Evolutionary conservation across 2,113 vertebrate genomes (phyloP), one percentile per base, ranked within the genome.

Genomic region (Pampusana beccarii): DNA sequence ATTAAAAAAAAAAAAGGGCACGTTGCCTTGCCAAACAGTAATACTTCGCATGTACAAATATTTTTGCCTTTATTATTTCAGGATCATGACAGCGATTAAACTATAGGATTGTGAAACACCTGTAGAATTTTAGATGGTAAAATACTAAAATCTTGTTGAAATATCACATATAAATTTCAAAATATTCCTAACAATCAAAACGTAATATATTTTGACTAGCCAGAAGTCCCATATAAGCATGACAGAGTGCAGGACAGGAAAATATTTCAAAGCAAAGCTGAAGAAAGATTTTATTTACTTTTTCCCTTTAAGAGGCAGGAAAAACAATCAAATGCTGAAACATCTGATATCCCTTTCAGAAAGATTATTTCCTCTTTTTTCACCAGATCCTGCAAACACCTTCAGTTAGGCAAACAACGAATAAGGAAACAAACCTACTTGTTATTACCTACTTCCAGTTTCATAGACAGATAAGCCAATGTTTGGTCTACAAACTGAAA

Each of bases 281-380:
- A 97, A 92, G 46, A 73, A 96, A 95, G 89, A 87, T 91, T 92
- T 87, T 80, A 86, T 87, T 97, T 93, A 92, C 44, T 80, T 97
- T 94, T 72, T 89, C 88, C 92, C 84, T 96, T 93, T 93, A 93
- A 94, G 70, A 60, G 80, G 73, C 26, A 92, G 94, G 77, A 94
- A 97, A 94, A 73, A 79, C 24, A 77, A 56, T 29, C 29, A 67
- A 88, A 94, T 88, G 46, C 51, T 40, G 66, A 91, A 93, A 67
- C 48, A 78, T 50, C 36, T 23, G 61, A 75, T 79, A 92, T 6
- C 46, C 34, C 65, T 96, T 85, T 90, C 77, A 64, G 69, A 91
- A 93, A 73, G 64, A 26, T 86, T 88, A 79, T 82, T 74, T 95
- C 83, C 85, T 80, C 78, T 82, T 94, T 78, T 88, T 80, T 86